These are phyloP conservation scores for Eleutherodactylus coqui DNA, from an alignment of 2,797 vertebrate genomes.

Conservation along the genomic window DNA sequence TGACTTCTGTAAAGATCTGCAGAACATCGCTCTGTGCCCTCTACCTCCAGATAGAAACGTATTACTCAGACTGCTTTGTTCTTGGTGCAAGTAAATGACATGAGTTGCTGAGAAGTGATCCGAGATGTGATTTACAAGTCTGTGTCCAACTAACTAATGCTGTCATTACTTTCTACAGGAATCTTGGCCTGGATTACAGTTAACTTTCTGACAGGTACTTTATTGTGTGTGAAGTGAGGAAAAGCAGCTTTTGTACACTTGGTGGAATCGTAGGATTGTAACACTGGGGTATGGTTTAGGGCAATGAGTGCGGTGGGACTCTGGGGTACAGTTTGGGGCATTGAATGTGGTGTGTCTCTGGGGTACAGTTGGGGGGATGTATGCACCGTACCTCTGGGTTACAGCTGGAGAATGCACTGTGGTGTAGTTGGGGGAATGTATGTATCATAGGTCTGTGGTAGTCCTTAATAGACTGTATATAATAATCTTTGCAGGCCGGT, in stretches of 20 bases:
- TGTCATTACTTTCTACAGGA: slow-evolving; percentile 77
- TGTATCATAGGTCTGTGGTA: background rate
- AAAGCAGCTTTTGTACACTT: too few relatives aligned
- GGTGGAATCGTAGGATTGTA: too few relatives aligned
- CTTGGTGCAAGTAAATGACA: too few relatives aligned
- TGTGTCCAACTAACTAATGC: background rate
- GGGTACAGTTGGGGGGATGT: background rate
- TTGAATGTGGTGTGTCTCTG: background rate
- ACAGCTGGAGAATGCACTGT: background rate
- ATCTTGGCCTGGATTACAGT: slow-evolving; percentile 97
- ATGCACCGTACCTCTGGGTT: background rate
- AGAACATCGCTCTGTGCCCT: background rate
- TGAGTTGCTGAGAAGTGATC: too few relatives aligned
- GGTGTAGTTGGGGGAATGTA: background rate
- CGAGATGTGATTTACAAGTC: too few relatives aligned
- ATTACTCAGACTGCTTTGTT: background rate
- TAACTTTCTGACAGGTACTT: slow-evolving; percentile 96
- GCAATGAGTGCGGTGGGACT: too few relatives aligned
- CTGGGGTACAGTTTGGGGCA: background rate
- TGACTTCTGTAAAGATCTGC: background rate
- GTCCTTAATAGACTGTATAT: background rate
- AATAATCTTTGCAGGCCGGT: slow-evolving; percentile 80
- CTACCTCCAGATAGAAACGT: background rate
- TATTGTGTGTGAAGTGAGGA: background rate
- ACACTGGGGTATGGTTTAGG: too few relatives aligned